Percentiles rank a stretch among this genome's conserved stretches.
Evolutionary conservation across 2,797 vertebrate genomes (phyloP).

Genomic region (Neopelma chrysocephalum): DNA sequence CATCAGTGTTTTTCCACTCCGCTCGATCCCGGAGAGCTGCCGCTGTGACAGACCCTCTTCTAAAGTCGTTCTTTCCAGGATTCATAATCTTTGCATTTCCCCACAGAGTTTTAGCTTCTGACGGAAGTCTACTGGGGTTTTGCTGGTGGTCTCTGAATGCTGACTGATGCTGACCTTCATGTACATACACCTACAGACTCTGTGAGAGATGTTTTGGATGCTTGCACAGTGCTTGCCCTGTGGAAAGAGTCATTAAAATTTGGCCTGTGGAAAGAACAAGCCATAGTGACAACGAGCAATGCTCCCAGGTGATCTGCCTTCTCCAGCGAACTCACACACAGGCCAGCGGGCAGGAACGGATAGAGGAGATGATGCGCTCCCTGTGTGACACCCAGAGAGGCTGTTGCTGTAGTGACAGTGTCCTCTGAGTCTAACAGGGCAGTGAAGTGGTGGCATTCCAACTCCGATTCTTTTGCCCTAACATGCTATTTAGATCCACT

Average conservation of each 20-base stretch:
- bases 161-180: background rate
- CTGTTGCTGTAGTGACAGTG: background rate
- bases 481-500: background rate
- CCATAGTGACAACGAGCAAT: background rate
- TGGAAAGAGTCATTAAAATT: background rate
- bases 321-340: background rate
- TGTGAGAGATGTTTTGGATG: background rate
- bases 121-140: background rate
- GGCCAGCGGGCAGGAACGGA: background rate
- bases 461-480: background rate
- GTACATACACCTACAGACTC: accelerated
- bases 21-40: too few species aligned
- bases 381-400: accelerated
- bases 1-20: too few species aligned
- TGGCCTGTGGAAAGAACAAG: background rate
- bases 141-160: background rate
- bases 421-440: background rate
- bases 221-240: background rate
- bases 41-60: too few species aligned
- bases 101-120: background rate
- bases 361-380: background rate
- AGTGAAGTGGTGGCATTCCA: background rate
- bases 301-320: background rate
- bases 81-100: too few species aligned
- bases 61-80: too few species aligned